These are phyloP conservation scores for Epicampocera succincta DNA, from an alignment of 2,888 invertebrate species.

Conservation along the genomic window DNA sequence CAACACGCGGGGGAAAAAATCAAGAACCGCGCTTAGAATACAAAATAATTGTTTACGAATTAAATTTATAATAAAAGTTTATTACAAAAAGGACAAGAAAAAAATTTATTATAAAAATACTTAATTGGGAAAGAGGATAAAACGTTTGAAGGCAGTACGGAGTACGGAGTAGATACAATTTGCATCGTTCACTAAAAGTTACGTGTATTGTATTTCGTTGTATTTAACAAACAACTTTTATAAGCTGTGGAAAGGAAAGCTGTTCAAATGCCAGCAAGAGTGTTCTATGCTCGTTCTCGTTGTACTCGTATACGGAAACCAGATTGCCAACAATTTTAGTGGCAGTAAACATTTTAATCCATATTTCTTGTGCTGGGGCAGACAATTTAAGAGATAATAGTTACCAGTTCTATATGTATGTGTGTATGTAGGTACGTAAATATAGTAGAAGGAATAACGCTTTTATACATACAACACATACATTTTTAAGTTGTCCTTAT, in stretches of 20 bases:
- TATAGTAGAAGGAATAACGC: too few species aligned
- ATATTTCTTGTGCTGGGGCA: constrained; percentile 77
- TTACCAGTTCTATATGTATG: constrained; percentile 26
- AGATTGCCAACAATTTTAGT: constrained; percentile 48
- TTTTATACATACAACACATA: too few species aligned
- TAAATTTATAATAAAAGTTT: constrained; percentile 48
- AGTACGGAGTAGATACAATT: too few species aligned
- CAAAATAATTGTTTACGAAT: constrained; percentile 68
- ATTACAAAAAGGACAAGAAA: background rate
- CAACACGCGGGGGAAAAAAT: constrained; percentile 64
- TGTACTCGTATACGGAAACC: constrained; percentile 45
- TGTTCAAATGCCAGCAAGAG: constrained; percentile 60
- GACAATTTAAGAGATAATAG: constrained; percentile 80
- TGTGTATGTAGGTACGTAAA: too few species aligned
- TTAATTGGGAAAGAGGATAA: constrained; percentile 35
- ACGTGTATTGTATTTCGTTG: constrained; percentile 1
- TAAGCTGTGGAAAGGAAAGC: constrained; percentile 56
- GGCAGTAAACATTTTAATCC: constrained; percentile 77
- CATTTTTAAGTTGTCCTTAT: constrained; percentile 8
- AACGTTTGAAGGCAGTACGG: background rate
- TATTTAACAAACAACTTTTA: constrained; percentile 53
- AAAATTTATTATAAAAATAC: background rate
- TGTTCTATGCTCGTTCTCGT: constrained; percentile 10
- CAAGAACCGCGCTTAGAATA: constrained; percentile 58
- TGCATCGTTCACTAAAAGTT: background rate